Evolutionary conservation across 2,797 vertebrate genomes (phyloP).

Genomic region (Pseudochaenichthys georgianus): DNA sequence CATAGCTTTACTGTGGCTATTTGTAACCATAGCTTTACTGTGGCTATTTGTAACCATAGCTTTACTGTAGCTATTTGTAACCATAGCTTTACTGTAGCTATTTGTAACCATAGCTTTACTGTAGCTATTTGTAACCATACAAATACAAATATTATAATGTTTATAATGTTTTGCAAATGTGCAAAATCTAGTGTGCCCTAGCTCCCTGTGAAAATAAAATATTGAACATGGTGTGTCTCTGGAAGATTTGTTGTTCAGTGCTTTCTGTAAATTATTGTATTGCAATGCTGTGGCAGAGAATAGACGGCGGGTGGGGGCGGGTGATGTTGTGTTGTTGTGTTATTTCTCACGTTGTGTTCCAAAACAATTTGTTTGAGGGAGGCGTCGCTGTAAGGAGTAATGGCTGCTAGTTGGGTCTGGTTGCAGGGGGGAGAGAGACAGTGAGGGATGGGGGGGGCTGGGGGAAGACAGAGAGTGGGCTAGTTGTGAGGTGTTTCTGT

Average conservation of each 20-base stretch:
- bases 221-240: slow-evolving; percentile 10
- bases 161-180: slow-evolving; percentile 7
- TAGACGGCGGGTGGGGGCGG: slow-evolving; percentile 1
- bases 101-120: too few species aligned
- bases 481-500: slow-evolving; percentile 5
- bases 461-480: neutral
- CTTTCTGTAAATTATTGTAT: slow-evolving; percentile 13
- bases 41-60: too few species aligned
- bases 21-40: too few species aligned
- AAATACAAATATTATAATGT: too few species aligned
- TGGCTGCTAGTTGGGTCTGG: slow-evolving; percentile 16
- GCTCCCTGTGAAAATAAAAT: slow-evolving; percentile 8
- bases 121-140: too few species aligned
- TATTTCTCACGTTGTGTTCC: slow-evolving; percentile 37
- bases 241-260: slow-evolving; percentile 4
- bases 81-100: too few species aligned
- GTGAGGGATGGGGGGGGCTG: slow-evolving; percentile 20
- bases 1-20: too few species aligned
- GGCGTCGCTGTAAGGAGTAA: slow-evolving; percentile 35
- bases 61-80: too few species aligned
- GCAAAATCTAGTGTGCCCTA: slow-evolving; percentile 4
- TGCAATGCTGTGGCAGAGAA: slow-evolving; percentile 1
- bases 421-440: slow-evolving; percentile 5
- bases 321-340: slow-evolving; percentile 22
- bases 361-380: slow-evolving; percentile 29